Base-by-base conservation (phyloP, 1,140 invertebrate species). In the Drosophila repleta region DNA sequence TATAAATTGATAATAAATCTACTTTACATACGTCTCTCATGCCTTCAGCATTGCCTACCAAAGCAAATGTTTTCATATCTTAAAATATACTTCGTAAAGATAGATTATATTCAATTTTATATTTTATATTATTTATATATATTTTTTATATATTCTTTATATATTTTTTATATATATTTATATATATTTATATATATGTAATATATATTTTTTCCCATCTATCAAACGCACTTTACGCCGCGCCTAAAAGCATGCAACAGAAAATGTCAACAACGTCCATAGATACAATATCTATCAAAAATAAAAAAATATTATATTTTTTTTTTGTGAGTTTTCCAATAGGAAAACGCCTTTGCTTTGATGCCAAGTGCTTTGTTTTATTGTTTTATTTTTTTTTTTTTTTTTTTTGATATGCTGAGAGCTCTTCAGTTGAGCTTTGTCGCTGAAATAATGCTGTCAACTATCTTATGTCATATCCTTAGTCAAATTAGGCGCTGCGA, bases 401-500 rank as follows among this genome's bases (percentile, higher is more conserved):
- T 46, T 67, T 15, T 6, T 8, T 6, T 17, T 17, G n/a, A 29
- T 29, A 29, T 6, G 4, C 1, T 29, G 29, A 11, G 10, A 32
- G 4, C 39, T 15, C 3, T 37, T 37, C 37, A 18, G 18, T 18
- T 49, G 24, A 17, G 8, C 15, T 35, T 68, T 70, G 39, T 3
- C 18, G 67, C 35, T 69, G 75, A 83, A 74, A 83, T 79, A 53
- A 61, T 66, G 63, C 76, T 88, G 83, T 88, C 83, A 88, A 69
- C 46, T 83, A 66, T 74, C 62, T 61, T 49, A 45, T 88, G 83
- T 88, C 79, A 49, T 51, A 62, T 79, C 65, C 76, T 88, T 77
- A 83, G 83, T 88, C 83, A 88, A 83, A 82, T 88, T 80, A 85
- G 80, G 60, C 56, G 24, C 46, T 76, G 39, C 39, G 39, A 43